These are phyloP conservation scores for Elanoides forficatus DNA, from an alignment of 2,113 vertebrate species.

Conservation along the genomic window DNA sequence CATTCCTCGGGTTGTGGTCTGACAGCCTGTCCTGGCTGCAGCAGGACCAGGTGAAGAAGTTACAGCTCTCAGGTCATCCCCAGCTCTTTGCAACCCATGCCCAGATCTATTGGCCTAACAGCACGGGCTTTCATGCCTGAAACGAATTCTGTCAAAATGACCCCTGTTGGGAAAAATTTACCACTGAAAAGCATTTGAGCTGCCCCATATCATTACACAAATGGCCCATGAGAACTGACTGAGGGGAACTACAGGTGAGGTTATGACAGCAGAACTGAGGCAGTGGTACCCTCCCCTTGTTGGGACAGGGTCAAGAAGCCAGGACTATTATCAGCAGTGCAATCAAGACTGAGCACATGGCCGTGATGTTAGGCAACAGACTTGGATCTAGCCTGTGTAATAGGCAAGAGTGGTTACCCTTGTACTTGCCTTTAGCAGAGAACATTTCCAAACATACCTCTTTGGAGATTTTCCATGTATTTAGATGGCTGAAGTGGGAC, in stretches of 20 bases:
- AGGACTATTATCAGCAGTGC: background rate
- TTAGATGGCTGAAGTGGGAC: background rate
- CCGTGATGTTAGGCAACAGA: background rate
- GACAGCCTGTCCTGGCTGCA: background rate
- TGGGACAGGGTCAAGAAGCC: background rate
- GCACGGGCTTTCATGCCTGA: background rate
- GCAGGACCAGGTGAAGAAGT: background rate
- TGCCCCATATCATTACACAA: background rate
- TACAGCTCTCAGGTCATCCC: background rate
- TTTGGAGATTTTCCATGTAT: background rate
- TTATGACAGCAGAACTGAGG: background rate
- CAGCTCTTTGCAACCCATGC: background rate
- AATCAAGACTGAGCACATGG: background rate
- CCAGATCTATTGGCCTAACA: background rate
- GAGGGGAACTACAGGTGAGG: background rate
- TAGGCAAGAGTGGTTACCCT: background rate
- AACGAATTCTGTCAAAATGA: background rate
- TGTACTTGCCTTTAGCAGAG: accelerated
- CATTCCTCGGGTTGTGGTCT: accelerated
- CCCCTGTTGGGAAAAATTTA: background rate
- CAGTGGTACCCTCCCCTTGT: background rate
- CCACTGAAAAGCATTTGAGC: background rate
- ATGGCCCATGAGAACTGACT: background rate
- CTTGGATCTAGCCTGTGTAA: background rate
- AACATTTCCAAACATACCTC: background rate